Evolutionary conservation across 2,113 vertebrate genomes (phyloP).

Genomic region (Petromus typicus): DNA sequence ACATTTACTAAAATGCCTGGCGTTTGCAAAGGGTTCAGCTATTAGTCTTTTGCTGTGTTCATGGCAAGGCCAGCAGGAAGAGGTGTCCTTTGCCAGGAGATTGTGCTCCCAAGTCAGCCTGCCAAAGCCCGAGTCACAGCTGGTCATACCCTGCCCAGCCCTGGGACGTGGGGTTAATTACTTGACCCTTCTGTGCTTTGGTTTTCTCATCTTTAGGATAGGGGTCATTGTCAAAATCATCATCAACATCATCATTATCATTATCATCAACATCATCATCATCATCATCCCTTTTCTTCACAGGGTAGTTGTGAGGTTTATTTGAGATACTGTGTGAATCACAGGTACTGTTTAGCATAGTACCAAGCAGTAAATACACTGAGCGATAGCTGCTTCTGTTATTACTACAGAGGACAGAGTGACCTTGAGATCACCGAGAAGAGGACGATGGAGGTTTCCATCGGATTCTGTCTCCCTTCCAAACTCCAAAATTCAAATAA

Average conservation of each 20-base stretch:
- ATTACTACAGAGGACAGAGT: not conserved
- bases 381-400: not conserved
- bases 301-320: not conserved
- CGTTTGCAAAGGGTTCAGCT: not conserved
- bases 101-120: not conserved
- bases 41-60: not conserved
- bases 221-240: not conserved
- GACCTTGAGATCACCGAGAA: conserved; percentile 16
- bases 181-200: not conserved
- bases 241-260: no score
- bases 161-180: not conserved
- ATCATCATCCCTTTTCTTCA: not conserved
- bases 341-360: not conserved
- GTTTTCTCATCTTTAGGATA: not conserved
- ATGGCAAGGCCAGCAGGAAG: not conserved
- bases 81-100: not conserved
- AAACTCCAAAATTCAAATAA: conserved; percentile 28
- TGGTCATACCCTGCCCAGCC: not conserved
- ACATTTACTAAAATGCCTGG: not conserved
- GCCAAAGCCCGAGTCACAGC: not conserved
- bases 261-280: no score
- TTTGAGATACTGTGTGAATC: not conserved
- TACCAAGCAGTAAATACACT: not conserved
- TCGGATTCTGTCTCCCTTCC: not conserved
- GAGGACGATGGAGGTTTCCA: not conserved